A percentile compares a stretch with the other conserved stretches of the same genome.
These are phyloP conservation scores for Ecliptopera silaceata DNA, from an alignment of 2,888 invertebrate genomes.

Conservation along the genomic window DNA sequence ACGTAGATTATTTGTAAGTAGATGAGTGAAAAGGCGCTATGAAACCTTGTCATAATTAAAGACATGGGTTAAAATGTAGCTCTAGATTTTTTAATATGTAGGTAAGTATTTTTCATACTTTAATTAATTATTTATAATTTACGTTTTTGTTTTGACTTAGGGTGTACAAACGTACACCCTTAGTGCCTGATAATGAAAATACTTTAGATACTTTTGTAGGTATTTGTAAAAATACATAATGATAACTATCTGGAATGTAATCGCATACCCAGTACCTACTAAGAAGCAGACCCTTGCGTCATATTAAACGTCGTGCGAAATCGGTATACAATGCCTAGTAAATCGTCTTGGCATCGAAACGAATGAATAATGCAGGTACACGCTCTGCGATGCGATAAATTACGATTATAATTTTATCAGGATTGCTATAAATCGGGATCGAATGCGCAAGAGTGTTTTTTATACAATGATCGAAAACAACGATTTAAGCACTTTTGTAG, in stretches of 20 bases:
- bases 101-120: too few relatives aligned
- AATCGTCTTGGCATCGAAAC: slow-evolving; percentile 60
- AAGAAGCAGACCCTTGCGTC: slow-evolving; percentile 46
- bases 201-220: too few relatives aligned
- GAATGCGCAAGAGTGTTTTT: slow-evolving; percentile 52
- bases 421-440: slow-evolving; percentile 71
- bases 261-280: slow-evolving; percentile 9
- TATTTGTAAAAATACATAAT: too few relatives aligned
- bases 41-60: too few relatives aligned
- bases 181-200: too few relatives aligned
- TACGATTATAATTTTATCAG: slow-evolving; percentile 80
- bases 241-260: not conserved
- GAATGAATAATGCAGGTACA: slow-evolving; percentile 76
- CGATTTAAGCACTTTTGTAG: too few relatives aligned
- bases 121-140: too few relatives aligned
- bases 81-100: too few relatives aligned
- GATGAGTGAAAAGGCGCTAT: too few relatives aligned
- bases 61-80: too few relatives aligned
- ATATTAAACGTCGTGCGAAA: slow-evolving; percentile 53
- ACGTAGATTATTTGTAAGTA: not conserved
- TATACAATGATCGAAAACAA: slow-evolving; percentile 25
- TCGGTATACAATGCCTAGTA: slow-evolving; percentile 61
- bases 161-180: too few relatives aligned
- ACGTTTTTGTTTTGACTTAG: too few relatives aligned
- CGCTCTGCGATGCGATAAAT: slow-evolving; percentile 67